Percentiles rank a stretch among this genome's conserved stretches.
phyloP scores from a whole-genome alignment of 1,140 invertebrate genomes.

The Ceratitis capitata region DNA sequence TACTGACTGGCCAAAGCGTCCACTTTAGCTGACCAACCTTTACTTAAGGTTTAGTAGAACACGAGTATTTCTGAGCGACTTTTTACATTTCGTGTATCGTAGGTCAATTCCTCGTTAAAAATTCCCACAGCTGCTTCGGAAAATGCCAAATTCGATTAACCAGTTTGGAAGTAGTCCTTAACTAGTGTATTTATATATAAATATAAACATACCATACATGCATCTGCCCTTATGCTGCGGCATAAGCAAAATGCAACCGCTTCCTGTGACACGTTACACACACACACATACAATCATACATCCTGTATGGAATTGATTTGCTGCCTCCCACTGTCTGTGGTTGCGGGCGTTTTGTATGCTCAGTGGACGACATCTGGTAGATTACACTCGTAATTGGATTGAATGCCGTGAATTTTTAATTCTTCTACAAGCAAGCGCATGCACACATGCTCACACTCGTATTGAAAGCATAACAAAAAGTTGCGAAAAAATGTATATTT shows the following conservation, averaged over 20 bases:
- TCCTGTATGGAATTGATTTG: not conserved
- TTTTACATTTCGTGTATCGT: no score
- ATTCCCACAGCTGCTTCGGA: no score
- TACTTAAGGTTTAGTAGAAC: no score
- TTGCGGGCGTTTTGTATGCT: constrained; percentile 18
- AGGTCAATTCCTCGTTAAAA: no score
- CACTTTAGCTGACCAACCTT: no score
- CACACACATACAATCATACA: not conserved
- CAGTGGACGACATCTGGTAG: constrained; percentile 24
- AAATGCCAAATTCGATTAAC: no score
- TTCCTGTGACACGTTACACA: not conserved
- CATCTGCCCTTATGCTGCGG: not conserved
- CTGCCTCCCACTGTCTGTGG: not conserved
- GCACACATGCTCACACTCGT: not conserved
- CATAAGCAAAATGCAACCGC: not conserved
- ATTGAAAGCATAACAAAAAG: no score
- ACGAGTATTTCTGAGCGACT: no score
- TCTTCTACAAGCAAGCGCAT: not conserved
- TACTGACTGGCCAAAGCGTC: no score
- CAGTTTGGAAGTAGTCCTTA: no score
- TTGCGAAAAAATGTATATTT: no score
- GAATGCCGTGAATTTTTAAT: constrained; percentile 37
- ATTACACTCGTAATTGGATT: constrained; percentile 37
- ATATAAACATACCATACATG: not conserved
- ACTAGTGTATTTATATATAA: not conserved